Percentiles rank a stretch among this genome's conserved stretches.
Evolutionary conservation across 2,888 invertebrate species (phyloP).

Genomic region (Dendrolimus houi): DNA sequence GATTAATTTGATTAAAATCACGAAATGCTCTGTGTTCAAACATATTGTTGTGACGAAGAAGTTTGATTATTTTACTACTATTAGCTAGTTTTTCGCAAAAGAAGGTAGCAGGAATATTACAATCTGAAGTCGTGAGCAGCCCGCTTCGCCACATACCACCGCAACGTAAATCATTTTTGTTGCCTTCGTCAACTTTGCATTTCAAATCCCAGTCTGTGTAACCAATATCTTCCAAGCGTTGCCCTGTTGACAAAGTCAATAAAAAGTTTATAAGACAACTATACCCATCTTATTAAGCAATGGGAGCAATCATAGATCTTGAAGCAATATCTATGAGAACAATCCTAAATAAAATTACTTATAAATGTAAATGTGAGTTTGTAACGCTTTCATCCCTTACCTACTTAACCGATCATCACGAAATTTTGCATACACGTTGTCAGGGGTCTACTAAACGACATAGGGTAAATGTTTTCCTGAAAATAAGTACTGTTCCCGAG

Average conservation of each 20-base stretch:
- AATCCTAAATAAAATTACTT: too few species aligned
- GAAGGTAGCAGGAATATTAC: constrained; percentile 31
- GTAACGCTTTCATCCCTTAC: too few species aligned
- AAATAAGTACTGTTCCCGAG: too few species aligned
- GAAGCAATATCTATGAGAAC: background rate
- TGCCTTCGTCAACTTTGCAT: constrained; percentile 16
- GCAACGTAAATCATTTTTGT: constrained; percentile 21
- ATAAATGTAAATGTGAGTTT: too few species aligned
- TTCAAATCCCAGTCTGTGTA: constrained; percentile 31
- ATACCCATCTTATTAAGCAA: background rate
- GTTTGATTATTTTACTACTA: constrained; percentile 8
- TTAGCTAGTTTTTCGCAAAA: constrained; percentile 32
- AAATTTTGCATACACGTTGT: too few species aligned
- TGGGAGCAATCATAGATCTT: background rate
- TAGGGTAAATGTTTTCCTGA: too few species aligned
- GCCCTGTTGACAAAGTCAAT: constrained; percentile 16
- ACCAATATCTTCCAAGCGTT: constrained; percentile 19
- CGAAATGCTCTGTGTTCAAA: too few species aligned
- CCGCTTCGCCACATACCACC: constrained; percentile 35
- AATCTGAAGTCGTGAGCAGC: constrained; percentile 22
- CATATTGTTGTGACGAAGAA: background rate
- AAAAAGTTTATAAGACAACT: background rate
- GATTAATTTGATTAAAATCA: too few species aligned
- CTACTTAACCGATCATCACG: too few species aligned
- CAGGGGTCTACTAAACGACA: too few species aligned